A percentile compares a stretch with the other conserved stretches of the same genome.
phyloP scores from a whole-genome alignment of 2,888 invertebrate species.

The Sturmia bella region DNA sequence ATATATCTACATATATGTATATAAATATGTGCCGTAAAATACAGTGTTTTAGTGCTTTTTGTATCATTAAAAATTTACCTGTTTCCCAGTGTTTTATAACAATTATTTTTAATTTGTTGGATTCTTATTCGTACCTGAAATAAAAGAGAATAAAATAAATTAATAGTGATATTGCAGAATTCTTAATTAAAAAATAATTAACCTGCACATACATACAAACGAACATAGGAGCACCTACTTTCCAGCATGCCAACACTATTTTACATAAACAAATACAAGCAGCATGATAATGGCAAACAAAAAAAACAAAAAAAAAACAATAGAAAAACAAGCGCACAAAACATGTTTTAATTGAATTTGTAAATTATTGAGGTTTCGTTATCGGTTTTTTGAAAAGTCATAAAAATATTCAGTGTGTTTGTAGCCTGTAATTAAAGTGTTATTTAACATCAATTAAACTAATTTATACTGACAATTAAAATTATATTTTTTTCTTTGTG shows the following conservation, averaged over 20 bases:
- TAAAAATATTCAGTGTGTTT: not conserved
- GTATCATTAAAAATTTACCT: constrained; percentile 6
- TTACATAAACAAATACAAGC: constrained; percentile 15
- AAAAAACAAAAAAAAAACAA: too few species aligned
- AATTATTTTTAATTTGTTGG: not conserved
- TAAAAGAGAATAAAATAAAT: constrained; percentile 26
- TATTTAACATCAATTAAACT: not conserved
- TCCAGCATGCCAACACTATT: not conserved
- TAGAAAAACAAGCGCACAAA: not conserved
- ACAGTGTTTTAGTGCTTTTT: not conserved
- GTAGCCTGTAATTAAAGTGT: constrained; percentile 6
- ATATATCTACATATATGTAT: too few species aligned
- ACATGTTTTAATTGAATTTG: constrained; percentile 25
- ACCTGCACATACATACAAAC: not conserved
- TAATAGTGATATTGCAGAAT: constrained; percentile 5
- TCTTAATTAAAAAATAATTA: constrained; percentile 46
- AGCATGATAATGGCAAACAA: constrained; percentile 3
- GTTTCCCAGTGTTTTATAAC: not conserved
- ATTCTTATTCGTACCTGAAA: constrained; percentile 43
- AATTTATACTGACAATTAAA: not conserved
- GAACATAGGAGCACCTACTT: too few species aligned
- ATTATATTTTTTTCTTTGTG: not conserved
- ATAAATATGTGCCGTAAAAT: too few species aligned
- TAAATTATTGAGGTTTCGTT: constrained; percentile 29
- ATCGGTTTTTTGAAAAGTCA: constrained; percentile 10